These are phyloP conservation scores for Pherbina coryleti DNA, from an alignment of 2,888 invertebrate genomes.

Conservation along the genomic window DNA sequence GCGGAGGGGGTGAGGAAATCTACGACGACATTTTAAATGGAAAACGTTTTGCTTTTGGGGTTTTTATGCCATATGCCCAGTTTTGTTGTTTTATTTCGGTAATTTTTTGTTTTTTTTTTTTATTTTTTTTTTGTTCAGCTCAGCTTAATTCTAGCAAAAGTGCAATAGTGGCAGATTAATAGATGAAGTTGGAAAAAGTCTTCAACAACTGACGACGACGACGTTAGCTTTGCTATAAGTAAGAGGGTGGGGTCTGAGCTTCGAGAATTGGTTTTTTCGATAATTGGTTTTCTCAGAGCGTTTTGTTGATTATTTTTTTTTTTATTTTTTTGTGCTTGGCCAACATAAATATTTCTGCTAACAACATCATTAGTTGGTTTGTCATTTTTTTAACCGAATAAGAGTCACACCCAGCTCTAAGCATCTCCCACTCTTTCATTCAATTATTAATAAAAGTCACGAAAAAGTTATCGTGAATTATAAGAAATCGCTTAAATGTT, in stretches of 20 bases:
- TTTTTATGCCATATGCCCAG: constrained; percentile 48
- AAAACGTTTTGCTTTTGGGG: constrained; percentile 67
- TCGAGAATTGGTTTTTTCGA: background rate
- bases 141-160: constrained; percentile 52
- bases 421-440: background rate
- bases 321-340: background rate
- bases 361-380: background rate
- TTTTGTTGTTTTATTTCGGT: too few relatives aligned
- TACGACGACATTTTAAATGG: constrained; percentile 66
- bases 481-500: background rate
- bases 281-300: background rate
- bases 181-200: constrained; percentile 61
- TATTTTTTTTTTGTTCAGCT: constrained; percentile 51
- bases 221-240: background rate
- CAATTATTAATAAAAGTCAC: background rate
- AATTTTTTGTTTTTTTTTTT: constrained; percentile 50
- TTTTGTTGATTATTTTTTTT: background rate
- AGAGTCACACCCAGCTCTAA: background rate
- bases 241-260: constrained; percentile 9
- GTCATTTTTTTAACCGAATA: background rate
- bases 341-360: background rate
- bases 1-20: background rate
- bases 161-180: constrained; percentile 68
- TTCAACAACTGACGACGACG: constrained; percentile 46
- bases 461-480: constrained; percentile 17